These are phyloP conservation scores for Heteractis magnifica DNA, from an alignment of 92 coral and sea anemone species.

Conservation along the genomic window DNA sequence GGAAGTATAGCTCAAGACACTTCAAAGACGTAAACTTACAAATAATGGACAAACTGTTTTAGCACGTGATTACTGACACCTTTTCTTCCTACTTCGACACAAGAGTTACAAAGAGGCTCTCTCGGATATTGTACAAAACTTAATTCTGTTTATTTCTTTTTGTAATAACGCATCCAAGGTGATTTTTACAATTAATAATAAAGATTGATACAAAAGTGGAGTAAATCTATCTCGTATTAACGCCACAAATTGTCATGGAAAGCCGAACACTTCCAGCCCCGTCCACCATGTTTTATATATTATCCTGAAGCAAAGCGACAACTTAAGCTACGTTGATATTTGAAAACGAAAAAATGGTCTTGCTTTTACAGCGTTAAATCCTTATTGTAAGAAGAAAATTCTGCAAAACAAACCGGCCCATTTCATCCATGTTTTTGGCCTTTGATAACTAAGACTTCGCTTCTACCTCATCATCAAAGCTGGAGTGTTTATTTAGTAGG, in stretches of 20 bases:
- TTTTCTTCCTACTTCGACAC: neutral
- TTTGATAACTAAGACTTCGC: too few species aligned
- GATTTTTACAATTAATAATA: neutral
- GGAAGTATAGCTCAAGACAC: neutral
- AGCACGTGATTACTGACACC: neutral
- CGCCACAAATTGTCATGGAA: neutral
- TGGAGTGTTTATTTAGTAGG: too few species aligned
- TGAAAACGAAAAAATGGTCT: too few species aligned
- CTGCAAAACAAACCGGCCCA: too few species aligned
- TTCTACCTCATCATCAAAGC: too few species aligned
- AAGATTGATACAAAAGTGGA: neutral
- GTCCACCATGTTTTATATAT: too few species aligned
- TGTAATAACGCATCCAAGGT: neutral
- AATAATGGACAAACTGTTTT: neutral
- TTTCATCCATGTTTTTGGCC: too few species aligned
- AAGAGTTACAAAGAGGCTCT: neutral
- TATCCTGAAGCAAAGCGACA: too few species aligned
- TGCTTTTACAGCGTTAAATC: too few species aligned
- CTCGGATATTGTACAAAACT: neutral
- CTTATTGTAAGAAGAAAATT: too few species aligned
- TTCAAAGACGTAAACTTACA: neutral
- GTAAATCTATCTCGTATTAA: neutral
- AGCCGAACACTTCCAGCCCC: too few species aligned
- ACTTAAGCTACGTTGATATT: too few species aligned
- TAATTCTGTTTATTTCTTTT: neutral